phyloP scores from a whole-genome alignment of 2,113 vertebrate species.

The Rallus limicola region DNA sequence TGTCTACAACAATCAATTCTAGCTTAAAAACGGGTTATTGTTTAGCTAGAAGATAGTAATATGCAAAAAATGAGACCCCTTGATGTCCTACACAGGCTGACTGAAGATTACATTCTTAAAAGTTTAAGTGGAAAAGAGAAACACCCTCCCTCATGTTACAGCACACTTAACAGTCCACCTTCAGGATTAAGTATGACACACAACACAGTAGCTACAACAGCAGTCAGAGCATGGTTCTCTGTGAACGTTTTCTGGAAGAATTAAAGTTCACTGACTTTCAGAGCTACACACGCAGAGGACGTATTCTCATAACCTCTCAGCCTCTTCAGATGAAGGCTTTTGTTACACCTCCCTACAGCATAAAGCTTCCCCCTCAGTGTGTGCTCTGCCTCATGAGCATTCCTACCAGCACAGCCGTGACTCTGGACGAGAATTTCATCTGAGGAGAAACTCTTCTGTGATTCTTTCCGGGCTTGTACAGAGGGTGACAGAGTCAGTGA shows the following conservation, averaged over 20 bases:
- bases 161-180: neutral
- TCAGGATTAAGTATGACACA: neutral
- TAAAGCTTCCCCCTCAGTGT: neutral
- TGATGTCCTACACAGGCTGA: neutral
- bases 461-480: neutral
- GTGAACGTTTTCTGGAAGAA: neutral
- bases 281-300: neutral
- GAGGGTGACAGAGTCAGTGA: neutral
- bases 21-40: neutral
- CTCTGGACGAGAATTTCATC: neutral
- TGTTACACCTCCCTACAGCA: neutral
- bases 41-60: neutral
- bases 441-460: neutral
- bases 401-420: conserved; percentile 15
- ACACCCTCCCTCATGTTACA: neutral
- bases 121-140: neutral
- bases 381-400: neutral
- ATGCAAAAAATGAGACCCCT: neutral
- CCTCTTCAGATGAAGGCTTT: neutral
- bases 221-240: neutral
- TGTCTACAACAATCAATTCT: neutral
- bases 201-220: neutral
- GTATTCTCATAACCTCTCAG: neutral
- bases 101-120: neutral
- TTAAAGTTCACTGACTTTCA: neutral